Evolutionary conservation across 2,113 vertebrate species (phyloP).

Genomic region (Tapirus terrestris): DNA sequence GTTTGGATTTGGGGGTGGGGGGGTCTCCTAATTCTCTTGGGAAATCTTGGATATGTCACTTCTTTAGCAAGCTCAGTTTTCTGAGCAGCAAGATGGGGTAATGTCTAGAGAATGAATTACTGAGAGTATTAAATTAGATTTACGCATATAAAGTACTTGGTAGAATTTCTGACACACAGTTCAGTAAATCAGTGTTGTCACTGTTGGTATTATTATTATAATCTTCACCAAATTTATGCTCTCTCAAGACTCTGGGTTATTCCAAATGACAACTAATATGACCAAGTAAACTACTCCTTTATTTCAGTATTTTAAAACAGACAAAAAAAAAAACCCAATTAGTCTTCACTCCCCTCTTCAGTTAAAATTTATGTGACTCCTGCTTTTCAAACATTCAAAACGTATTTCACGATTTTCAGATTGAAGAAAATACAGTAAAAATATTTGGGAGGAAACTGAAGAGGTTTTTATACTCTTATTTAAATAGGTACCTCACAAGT

Average conservation of each 20-base stretch:
- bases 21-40: neutral
- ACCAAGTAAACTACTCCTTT: neutral
- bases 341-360: neutral
- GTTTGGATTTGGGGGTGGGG: neutral
- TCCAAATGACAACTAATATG: neutral
- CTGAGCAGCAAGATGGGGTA: neutral
- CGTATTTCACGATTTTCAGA: neutral
- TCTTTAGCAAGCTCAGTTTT: neutral
- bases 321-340: neutral
- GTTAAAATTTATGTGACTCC: neutral
- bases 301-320: neutral
- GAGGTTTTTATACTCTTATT: neutral
- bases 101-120: rapidly evolving
- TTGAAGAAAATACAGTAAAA: neutral
- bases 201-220: neutral
- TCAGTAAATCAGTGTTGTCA: neutral
- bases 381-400: neutral
- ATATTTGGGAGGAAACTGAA: neutral
- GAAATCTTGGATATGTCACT: neutral
- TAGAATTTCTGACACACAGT: neutral
- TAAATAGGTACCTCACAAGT: neutral
- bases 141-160: neutral
- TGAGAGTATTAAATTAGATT: neutral
- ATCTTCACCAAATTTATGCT: neutral
- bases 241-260: neutral